Evolutionary conservation across 2,113 vertebrate genomes (phyloP).

Genomic region (Collichthys lucidus): DNA sequence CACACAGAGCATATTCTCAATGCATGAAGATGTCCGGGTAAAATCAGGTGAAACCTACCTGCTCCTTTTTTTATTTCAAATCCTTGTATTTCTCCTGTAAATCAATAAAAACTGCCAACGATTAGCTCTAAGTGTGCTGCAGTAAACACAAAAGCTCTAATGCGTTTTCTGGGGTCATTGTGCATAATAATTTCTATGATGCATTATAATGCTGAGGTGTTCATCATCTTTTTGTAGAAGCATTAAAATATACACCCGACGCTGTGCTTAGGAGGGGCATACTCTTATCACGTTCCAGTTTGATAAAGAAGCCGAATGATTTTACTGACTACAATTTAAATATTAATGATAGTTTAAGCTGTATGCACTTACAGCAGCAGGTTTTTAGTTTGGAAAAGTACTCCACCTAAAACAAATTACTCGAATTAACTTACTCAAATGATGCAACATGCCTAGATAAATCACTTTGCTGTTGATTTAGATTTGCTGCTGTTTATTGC

Average conservation of each 20-base stretch:
- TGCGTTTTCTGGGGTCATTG: neutral
- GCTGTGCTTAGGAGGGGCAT: neutral
- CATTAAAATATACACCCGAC: conserved; percentile 13
- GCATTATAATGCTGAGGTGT: neutral
- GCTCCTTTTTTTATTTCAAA: neutral
- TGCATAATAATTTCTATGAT: neutral
- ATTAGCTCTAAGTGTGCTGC: neutral
- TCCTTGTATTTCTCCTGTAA: neutral
- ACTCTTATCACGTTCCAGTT: neutral
- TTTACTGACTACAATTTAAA: neutral
- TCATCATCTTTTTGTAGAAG: conserved; percentile 14
- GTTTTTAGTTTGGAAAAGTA: neutral
- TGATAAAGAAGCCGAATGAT: conserved; percentile 10
- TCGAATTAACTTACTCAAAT: conserved; percentile 10
- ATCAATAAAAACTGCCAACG: conserved; percentile 1
- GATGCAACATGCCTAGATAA: neutral
- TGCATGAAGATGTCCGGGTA: neutral
- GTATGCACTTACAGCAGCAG: conserved; percentile 8
- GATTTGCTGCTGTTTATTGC: conserved; percentile 22
- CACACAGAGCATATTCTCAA: neutral
- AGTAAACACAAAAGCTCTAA: conserved; percentile 1
- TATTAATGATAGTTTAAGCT: conserved; percentile 29
- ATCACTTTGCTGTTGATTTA: conserved; percentile 32
- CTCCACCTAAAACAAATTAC: conserved; percentile 25
- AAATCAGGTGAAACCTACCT: neutral